Evolutionary conservation across 2,113 vertebrate species (phyloP), one percentile per base, ranked within the genome.

Genomic region (Cyanistes caeruleus): DNA sequence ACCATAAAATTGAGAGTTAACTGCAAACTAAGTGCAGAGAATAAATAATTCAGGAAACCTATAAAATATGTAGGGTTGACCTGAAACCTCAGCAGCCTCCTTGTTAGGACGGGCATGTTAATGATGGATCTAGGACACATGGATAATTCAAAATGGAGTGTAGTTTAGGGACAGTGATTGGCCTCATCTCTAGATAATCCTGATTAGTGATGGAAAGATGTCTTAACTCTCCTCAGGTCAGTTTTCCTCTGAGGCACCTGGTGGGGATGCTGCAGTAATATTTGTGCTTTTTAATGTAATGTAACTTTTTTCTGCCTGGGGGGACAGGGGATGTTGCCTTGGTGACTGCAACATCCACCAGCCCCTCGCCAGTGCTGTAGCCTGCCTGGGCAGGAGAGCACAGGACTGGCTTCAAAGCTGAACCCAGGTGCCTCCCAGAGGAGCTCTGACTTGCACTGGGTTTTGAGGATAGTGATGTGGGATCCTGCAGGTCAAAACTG

Each of bases 131-230:
- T 96, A 33, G 96, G 96, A 88, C 95, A 72, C 3, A 89, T 92
- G 93, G 85, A 94, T 92, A 84, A 90, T 93, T 90, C 84, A 76
- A 75, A 90, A 88, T 75, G 72, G 87, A 95, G 73, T 87, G 83
- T 96, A 88, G 80, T 95, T 95, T 90, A 94, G 88, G 80, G 90
- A 87, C 86, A 93, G 95, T 73, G 92, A 94, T 93, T 96, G 96
- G 95, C 95, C 86, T 96, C 86, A 94, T 94, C 95, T 96, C 83
- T 56, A 84, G 85, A 59, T 96, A 96, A 96, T 96, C 95, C 92
- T 44, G 60, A 90, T 94, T 97, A 95, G 88, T 0, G 23, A 27
- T 68, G 73, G 92, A 84, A 97, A 95, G 93, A 93, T 94, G 60
- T 55, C 86, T 97, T 97, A 84, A 64, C 84, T 78, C 88, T 87